phyloP scores from a whole-genome alignment of 2,113 vertebrate species.

The Mirza zaza region DNA sequence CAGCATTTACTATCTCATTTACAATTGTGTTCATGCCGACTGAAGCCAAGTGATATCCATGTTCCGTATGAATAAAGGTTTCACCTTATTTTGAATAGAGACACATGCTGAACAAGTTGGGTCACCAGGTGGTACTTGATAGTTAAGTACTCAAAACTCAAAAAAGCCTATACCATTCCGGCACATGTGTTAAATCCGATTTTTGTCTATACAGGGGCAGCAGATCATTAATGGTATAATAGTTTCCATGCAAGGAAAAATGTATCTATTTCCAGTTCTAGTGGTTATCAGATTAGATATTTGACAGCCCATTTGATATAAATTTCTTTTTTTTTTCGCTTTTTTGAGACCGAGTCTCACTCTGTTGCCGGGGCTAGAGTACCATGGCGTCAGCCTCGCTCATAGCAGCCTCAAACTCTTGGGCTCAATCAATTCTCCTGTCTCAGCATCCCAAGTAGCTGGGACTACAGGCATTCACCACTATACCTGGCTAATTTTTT shows the following conservation, averaged over 20 bases:
- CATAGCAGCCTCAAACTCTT: no score
- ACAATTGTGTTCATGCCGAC: not conserved
- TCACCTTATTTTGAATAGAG: not conserved
- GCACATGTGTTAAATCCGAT: not conserved
- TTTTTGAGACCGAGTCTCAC: no score
- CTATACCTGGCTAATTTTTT: no score
- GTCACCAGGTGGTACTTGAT: constrained; percentile 3
- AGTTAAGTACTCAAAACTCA: not conserved
- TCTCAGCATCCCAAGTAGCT: no score
- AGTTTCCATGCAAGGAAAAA: constrained; percentile 2
- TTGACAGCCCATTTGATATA: not conserved
- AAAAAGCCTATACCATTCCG: not conserved
- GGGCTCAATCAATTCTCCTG: no score
- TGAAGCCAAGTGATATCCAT: not conserved
- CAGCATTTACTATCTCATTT: not conserved
- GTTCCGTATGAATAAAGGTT: not conserved
- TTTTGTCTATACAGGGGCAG: not conserved
- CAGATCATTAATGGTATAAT: not conserved
- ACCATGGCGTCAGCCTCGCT: no score
- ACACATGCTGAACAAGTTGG: not conserved
- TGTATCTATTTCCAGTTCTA: not conserved
- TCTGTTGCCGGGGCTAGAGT: no score
- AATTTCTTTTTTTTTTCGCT: not conserved
- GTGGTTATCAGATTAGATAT: constrained; percentile 13
- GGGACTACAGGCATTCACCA: no score